Evolutionary conservation across 2,888 invertebrate genomes (phyloP), one percentile per base, ranked within the genome.

Genomic region (Parnassius glacialis): DNA sequence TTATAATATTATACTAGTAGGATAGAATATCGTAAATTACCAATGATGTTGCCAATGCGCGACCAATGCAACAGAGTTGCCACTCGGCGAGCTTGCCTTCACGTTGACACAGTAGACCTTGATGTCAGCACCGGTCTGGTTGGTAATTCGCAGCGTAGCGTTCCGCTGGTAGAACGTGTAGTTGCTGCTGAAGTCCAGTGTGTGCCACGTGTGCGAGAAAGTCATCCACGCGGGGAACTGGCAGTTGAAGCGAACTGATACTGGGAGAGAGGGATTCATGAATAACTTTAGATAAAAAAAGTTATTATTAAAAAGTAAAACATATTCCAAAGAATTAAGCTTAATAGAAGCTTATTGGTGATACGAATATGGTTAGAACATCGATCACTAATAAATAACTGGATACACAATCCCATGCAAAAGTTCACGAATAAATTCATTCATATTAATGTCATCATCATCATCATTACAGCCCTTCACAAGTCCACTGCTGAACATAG

Each of bases 211-310:
- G 78, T 94, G 93, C 63, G 94, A 95, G 76, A 94, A 95, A 69
- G 96, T 96, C 89, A 97, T 93, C 97, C 97, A 97, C 20, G 93
- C 92, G 2, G 97, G 97, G 84, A 97, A 97, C 81, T 96, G 95
- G 85, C 97, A 97, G 87, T 94, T 95, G 82, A 94, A 95, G 65
- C 94, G 92, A 57, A 94, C 93, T 64, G 94, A 93, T 55, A 94
- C 95, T 95, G 92, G 62, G 92, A 79, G 42, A 11, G 3, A 59
- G 55, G 61, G n/a, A 71, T 42, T 60, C 20, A 45, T 45, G 2
- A 45, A 45, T 45, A 45, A 45, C 52, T 11, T 45, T 45, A 12
- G 3, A 44, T 11, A 20, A 34, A 34, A 25, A 7, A 34, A 20
- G 20, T 20, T 20, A 20, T 20, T 2, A 20, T 20, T 20, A 20